Evolutionary conservation across 2,113 vertebrate genomes (phyloP), one percentile per base, ranked within the genome.

Genomic region (Maccullochella peelii): DNA sequence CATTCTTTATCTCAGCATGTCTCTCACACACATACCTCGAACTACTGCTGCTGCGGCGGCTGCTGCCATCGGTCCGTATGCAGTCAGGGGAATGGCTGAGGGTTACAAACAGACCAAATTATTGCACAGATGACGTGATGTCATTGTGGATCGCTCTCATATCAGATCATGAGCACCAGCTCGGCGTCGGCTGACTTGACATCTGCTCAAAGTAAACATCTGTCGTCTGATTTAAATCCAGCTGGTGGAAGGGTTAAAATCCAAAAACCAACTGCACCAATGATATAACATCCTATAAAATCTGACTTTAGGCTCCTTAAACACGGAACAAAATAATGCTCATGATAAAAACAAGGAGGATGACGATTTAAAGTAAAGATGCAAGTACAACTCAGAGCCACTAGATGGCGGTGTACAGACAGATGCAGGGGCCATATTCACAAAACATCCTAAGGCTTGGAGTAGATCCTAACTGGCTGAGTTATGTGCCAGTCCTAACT

Each of bases 21-120:
- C 7, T 52, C n/a, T 3, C 73, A 73, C 73, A 78, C 68, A 84
- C 78, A 77, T 84, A 96, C 95, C 98, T 96, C 98, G 96, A 93
- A 98, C 97, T 92, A 98, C 97, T 10, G 98, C 97, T 0, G 97
- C 97, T 0, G 97, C 98, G 0, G 97, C 97, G 0, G 98, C 98
- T 0, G 98, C 98, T 0, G 98, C 98, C 97, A 99, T 99, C 44
- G 98, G 98, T 95, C 97, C 98, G 3, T 99, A 99, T 4, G 98
- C 98, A 74, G 98, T 98, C 94, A 99, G 96, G 76, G 98, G 98
- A 84, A 99, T 99, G 76, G 98, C 98, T 99, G 92, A 89, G 54
- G 95, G 86, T 79, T 38, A 81, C n/a, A 89, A 79, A 89, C 61
- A 89, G 21, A 84, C 21, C 27, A 68, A 44, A 81, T 87, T 50